Evolutionary conservation across 2,888 invertebrate genomes (phyloP).

Genomic region (Polyploca ridens): DNA sequence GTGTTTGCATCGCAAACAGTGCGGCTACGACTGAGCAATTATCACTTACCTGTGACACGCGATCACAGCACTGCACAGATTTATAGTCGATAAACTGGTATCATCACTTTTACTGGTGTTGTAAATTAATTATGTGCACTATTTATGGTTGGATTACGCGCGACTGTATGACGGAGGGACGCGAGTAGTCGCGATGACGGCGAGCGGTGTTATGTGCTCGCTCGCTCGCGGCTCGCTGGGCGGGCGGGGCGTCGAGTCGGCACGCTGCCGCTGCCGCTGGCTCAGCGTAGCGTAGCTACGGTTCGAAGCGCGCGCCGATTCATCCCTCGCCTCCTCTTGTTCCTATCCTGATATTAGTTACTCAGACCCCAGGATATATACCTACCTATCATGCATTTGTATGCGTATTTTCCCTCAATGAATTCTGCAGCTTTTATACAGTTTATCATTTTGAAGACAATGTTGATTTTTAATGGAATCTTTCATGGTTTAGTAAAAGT

Average conservation of each 20-base stretch:
- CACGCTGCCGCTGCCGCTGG: constrained; percentile 20
- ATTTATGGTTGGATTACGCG: constrained; percentile 55
- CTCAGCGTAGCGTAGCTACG: constrained; percentile 35
- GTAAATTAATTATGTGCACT: constrained; percentile 80
- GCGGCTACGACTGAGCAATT: constrained; percentile 77
- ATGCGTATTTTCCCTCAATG: constrained; percentile 23
- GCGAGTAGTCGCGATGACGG: constrained; percentile 73
- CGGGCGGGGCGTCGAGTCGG: constrained; percentile 60
- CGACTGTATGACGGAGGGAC: constrained; percentile 32
- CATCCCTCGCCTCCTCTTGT: constrained; percentile 51
- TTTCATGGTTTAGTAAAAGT: neutral
- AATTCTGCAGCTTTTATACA: neutral
- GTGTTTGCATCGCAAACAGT: constrained; percentile 73
- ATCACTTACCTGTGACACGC: constrained; percentile 83
- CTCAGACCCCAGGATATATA: constrained; percentile 40
- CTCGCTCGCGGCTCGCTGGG: constrained; percentile 52
- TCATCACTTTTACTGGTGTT: constrained; percentile 82
- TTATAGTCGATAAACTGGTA: constrained; percentile 82
- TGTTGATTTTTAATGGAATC: constrained; percentile 19
- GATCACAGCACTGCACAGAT: constrained; percentile 81
- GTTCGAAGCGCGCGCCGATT: constrained; percentile 58
- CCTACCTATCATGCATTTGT: constrained; percentile 44
- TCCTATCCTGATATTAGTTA: constrained; percentile 27
- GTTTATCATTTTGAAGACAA: too few relatives aligned
- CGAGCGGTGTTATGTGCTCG: constrained; percentile 59